These are phyloP conservation scores for Tinea trinotella DNA, from an alignment of 2,888 invertebrate genomes.

Conservation along the genomic window DNA sequence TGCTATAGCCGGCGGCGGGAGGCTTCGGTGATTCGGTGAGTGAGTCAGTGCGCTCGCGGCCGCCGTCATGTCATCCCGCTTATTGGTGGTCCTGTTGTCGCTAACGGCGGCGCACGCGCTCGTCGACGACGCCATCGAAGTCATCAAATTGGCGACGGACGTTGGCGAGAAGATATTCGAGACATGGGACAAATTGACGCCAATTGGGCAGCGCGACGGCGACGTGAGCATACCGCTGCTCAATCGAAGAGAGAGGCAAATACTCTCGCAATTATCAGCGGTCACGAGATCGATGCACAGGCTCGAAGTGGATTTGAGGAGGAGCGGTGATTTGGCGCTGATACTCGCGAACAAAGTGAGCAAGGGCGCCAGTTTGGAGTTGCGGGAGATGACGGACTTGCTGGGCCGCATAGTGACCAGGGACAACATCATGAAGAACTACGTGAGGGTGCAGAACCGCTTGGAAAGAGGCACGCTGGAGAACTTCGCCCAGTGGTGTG, in stretches of 20 bases:
- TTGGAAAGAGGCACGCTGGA: slow-evolving; percentile 77
- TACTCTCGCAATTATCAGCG: slow-evolving; percentile 60
- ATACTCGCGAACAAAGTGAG: not conserved
- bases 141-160: slow-evolving; percentile 72
- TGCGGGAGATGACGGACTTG: slow-evolving; percentile 74
- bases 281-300: slow-evolving; percentile 44
- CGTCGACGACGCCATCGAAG: slow-evolving; percentile 74
- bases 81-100: not conserved
- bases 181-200: slow-evolving; percentile 77
- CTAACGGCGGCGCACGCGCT: slow-evolving; percentile 28
- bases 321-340: slow-evolving; percentile 19
- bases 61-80: slow-evolving; percentile 45
- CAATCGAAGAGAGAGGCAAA: slow-evolving; percentile 72
- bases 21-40: too few relatives aligned
- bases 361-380: slow-evolving; percentile 35
- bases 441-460: slow-evolving; percentile 62
- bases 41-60: slow-evolving; percentile 46
- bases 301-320: slow-evolving; percentile 44
- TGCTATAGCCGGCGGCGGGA: too few relatives aligned
- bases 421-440: slow-evolving; percentile 73
- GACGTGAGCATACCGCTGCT: slow-evolving; percentile 75
- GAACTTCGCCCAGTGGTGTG: slow-evolving; percentile 79
- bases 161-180: slow-evolving; percentile 72
- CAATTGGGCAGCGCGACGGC: slow-evolving; percentile 24
- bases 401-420: slow-evolving; percentile 72